phyloP scores from a whole-genome alignment of 2,888 invertebrate species.

The Embidobia sp. region DNA sequence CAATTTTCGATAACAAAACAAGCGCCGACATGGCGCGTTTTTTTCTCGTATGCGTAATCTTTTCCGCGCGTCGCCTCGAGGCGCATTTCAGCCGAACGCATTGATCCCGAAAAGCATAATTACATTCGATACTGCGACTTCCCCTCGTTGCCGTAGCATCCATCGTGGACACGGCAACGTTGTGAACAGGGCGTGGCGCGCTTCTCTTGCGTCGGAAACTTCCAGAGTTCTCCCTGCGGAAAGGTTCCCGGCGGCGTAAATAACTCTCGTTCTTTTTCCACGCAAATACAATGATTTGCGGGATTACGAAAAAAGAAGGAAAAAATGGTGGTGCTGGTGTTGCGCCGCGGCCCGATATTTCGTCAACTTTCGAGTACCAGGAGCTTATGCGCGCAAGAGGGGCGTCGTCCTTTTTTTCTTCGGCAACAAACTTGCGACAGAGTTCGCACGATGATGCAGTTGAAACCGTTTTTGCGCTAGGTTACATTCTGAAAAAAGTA shows the following conservation, averaged over 20 bases:
- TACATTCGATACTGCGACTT: constrained; percentile 51
- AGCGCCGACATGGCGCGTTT: constrained; percentile 11
- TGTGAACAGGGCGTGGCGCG: constrained; percentile 73
- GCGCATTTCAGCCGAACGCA: constrained; percentile 25
- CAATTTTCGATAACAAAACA: not conserved
- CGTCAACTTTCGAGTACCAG: constrained; percentile 28
- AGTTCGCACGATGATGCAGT: constrained; percentile 25
- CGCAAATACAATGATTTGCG: constrained; percentile 52
- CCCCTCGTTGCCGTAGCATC: constrained; percentile 66
- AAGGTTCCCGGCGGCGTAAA: constrained; percentile 47
- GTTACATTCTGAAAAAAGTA: too few relatives aligned
- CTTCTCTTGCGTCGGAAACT: constrained; percentile 61
- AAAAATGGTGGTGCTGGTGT: constrained; percentile 36
- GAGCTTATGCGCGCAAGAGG: constrained; percentile 1
- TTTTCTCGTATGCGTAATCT: constrained; percentile 31
- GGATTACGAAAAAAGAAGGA: constrained; percentile 6
- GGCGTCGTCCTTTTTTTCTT: constrained; percentile 4
- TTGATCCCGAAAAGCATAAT: constrained; percentile 49
- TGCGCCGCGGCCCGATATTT: constrained; percentile 18
- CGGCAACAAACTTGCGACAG: not conserved
- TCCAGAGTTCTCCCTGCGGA: constrained; percentile 54
- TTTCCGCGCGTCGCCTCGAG: not conserved
- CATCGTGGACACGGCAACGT: constrained; percentile 74
- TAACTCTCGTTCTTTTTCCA: constrained; percentile 34
- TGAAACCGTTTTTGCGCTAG: not conserved